Conservation (phyloP, 2,113 vertebrate genomes). For the Mixornis gularis region DNA sequence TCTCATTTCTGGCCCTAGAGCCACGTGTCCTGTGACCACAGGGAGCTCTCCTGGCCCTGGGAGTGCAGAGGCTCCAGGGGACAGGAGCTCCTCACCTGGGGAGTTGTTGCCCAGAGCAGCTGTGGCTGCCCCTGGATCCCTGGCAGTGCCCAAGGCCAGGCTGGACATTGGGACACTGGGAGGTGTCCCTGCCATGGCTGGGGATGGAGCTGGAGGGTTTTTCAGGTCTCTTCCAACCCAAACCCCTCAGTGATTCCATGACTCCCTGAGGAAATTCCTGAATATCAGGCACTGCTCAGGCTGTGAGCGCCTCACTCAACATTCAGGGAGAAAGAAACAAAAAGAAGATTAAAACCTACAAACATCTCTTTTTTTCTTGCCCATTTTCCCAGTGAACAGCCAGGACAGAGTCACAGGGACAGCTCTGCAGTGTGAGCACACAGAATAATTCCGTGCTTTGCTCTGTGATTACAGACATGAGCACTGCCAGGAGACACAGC, state of each 20-base stretch:
- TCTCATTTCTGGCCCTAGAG: not conserved
- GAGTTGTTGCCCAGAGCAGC: not conserved
- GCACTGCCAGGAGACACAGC: not conserved
- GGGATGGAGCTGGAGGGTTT: not conserved
- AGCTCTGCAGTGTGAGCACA: not conserved
- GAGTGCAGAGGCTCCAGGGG: not conserved
- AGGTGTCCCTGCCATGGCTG: not conserved
- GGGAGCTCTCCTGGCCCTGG: not conserved
- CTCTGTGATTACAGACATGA: not conserved
- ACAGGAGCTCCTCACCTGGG: not conserved
- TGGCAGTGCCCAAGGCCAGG: not conserved
- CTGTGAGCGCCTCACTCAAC: not conserved
- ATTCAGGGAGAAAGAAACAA: not conserved
- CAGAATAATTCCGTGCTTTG: not conserved
- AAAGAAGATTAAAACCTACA: not conserved
- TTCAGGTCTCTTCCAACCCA: not conserved
- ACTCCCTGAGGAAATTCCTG: not conserved
- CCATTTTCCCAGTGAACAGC: not conserved
- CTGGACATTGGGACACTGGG: accelerated
- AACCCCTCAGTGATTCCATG: not conserved
- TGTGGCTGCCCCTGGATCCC: not conserved
- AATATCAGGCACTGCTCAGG: not conserved
- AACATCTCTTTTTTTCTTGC: not conserved
- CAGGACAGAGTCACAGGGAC: not conserved
- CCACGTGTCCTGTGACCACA: not conserved